phyloP scores from a whole-genome alignment of 2,797 vertebrate species.

The Carcharodon carcharias region DNA sequence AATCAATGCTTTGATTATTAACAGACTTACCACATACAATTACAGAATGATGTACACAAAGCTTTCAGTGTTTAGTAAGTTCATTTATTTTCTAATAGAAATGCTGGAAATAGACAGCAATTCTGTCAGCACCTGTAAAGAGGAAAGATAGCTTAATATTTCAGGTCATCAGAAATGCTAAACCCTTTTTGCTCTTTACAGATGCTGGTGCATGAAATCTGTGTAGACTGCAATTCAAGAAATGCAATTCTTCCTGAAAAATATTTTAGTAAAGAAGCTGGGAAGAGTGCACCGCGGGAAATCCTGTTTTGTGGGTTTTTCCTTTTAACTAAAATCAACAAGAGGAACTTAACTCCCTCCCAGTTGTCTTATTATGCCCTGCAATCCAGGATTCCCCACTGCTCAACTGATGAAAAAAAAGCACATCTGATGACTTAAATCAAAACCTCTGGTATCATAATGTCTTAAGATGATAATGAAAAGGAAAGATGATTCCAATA shows the following conservation, averaged over 20 bases:
- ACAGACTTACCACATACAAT: not conserved
- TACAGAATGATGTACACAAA: not conserved
- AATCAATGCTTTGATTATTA: not conserved
- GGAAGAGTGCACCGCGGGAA: not conserved
- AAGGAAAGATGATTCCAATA: not conserved
- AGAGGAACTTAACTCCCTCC: not conserved
- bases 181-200: not conserved
- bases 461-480: not conserved
- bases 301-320: not conserved
- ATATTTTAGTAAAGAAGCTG: not conserved
- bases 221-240: not conserved
- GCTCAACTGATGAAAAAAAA: not conserved
- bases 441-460: not conserved
- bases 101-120: not conserved
- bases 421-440: not conserved
- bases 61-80: constrained; percentile 10
- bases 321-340: not conserved
- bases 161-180: not conserved
- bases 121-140: not conserved
- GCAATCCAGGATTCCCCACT: not conserved
- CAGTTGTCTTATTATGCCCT: not conserved
- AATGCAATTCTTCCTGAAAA: not conserved
- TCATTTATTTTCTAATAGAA: constrained; percentile 18
- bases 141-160: not conserved
- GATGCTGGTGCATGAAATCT: not conserved